Evolutionary conservation across 2,113 vertebrate genomes (phyloP).

Genomic region (Mobula birostris): DNA sequence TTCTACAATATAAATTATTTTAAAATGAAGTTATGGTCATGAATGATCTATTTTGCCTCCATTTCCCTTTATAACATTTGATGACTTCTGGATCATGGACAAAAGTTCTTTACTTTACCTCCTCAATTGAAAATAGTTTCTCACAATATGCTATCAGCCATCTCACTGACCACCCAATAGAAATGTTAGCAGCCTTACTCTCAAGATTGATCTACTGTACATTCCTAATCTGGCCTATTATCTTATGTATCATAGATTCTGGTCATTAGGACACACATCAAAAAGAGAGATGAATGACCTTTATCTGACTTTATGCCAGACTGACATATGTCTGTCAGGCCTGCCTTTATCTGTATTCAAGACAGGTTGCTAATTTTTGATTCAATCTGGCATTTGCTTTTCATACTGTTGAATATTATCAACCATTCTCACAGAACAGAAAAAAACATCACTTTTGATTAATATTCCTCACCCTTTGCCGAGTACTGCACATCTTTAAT

Average conservation of each 20-base stretch:
- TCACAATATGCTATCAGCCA: not conserved
- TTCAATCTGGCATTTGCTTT: not conserved
- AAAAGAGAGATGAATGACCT: not conserved
- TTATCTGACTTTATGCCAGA: not conserved
- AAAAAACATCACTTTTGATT: not conserved
- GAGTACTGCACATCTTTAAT: not conserved
- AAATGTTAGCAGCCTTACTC: not conserved
- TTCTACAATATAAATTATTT: not conserved
- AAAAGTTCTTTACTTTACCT: not conserved
- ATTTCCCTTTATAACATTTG: not conserved
- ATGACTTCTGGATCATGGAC: not conserved
- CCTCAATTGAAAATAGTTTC: not conserved
- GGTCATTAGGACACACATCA: not conserved
- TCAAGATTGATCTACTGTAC: conserved; percentile 7
- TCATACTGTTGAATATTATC: not conserved
- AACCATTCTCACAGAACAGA: not conserved
- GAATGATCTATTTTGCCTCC: not conserved
- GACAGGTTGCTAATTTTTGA: not conserved
- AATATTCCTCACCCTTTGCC: not conserved
- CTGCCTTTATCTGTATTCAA: conserved; percentile 7
- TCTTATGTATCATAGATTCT: not conserved
- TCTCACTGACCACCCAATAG: not conserved
- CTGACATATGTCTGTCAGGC: not conserved
- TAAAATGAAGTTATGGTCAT: not conserved
- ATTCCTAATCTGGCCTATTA: not conserved